A percentile compares a stretch with the other conserved stretches of the same genome.
Conservation (phyloP, 2,113 vertebrate genomes). For the Balaeniceps rex region DNA sequence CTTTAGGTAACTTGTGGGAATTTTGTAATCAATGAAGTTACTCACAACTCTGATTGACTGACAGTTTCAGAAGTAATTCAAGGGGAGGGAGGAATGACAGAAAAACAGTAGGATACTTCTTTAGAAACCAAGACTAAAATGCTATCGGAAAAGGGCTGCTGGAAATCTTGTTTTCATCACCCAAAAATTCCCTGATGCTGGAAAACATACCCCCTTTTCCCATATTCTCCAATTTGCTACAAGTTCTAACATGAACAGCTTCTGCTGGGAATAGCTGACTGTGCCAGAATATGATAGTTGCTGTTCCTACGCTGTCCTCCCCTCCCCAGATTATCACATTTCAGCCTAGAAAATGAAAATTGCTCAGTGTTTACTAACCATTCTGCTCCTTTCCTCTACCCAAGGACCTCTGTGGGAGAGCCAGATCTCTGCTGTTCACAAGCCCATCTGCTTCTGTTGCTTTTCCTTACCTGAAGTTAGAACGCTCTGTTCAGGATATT, state of each 20-base stretch:
- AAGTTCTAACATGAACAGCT: slow-evolving; percentile 64
- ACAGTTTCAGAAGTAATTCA: neutral
- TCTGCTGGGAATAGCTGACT: slow-evolving; percentile 53
- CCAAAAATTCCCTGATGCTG: slow-evolving; percentile 34
- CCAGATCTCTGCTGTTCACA: neutral
- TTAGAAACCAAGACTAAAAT: neutral
- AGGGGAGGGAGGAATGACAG: neutral
- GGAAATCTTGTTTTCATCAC: slow-evolving; percentile 21
- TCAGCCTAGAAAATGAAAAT: slow-evolving; percentile 51
- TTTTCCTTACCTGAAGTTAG: neutral
- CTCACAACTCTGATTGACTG: neutral
- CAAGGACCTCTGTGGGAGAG: neutral
- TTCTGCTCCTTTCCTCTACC: neutral
- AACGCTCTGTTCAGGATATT: neutral
- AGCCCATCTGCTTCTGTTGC: slow-evolving; percentile 27
- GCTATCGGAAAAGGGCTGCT: neutral
- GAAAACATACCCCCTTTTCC: slow-evolving; percentile 43
- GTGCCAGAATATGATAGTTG: neutral
- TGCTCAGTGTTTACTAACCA: neutral
- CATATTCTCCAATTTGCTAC: slow-evolving; percentile 45
- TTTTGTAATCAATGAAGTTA: neutral
- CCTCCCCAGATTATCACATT: neutral
- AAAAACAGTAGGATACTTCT: neutral
- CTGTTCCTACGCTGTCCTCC: neutral
- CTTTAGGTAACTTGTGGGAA: neutral